Evolutionary conservation across 37 sponge, comb jelly and placozoan genomes (phyloP).

Genomic region (Crambe crambe): DNA sequence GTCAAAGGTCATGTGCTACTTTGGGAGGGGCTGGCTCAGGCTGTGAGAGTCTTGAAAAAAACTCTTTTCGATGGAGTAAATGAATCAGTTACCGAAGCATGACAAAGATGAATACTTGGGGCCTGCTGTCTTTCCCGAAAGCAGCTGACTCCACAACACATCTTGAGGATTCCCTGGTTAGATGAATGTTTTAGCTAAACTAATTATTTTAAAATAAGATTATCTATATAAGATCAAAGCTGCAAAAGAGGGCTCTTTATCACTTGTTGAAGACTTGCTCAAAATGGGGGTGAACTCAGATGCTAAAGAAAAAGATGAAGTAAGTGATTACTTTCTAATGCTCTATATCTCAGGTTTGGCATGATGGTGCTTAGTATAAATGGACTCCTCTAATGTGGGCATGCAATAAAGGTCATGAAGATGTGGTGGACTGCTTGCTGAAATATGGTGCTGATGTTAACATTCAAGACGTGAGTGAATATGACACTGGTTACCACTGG

Average conservation of each 20-base stretch:
- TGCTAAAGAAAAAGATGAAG: not conserved
- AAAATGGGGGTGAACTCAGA: not conserved
- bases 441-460: not conserved
- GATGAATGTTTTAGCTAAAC: too few relatives aligned
- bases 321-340: not conserved
- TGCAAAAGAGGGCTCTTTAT: not conserved
- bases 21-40: too few relatives aligned
- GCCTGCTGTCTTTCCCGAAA: too few relatives aligned
- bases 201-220: too few relatives aligned
- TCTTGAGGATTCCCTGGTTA: too few relatives aligned
- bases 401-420: not conserved
- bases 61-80: too few relatives aligned
- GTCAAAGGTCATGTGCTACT: too few relatives aligned
- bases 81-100: too few relatives aligned
- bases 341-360: not conserved
- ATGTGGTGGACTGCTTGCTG: not conserved
- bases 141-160: too few relatives aligned
- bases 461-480: not conserved
- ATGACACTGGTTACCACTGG: not conserved
- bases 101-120: too few relatives aligned
- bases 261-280: not conserved
- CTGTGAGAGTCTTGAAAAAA: too few relatives aligned
- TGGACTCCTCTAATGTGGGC: constrained; percentile 4
- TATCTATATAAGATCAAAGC: not conserved
- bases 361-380: not conserved